These are phyloP conservation scores for Matsumurasca onukii DNA, from an alignment of 1,140 invertebrate species.

Conservation along the genomic window DNA sequence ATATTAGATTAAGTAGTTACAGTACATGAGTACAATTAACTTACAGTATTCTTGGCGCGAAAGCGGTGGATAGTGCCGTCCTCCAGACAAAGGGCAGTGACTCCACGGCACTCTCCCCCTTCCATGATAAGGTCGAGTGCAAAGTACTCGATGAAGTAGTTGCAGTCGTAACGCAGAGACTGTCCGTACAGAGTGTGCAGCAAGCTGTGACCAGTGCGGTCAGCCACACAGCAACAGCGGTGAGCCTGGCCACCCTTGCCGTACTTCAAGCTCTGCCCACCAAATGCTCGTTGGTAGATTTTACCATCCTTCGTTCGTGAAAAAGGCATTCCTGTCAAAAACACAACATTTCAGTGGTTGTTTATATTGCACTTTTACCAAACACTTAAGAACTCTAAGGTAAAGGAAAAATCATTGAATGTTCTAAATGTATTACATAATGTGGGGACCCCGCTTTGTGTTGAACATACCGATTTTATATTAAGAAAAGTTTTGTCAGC, in stretches of 20 bases:
- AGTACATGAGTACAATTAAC: not conserved
- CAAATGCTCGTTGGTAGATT: constrained; percentile 92
- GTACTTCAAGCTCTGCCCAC: constrained; percentile 82
- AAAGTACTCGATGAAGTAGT: constrained; percentile 85
- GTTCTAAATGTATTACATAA: no score
- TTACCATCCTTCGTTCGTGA: constrained; percentile 54
- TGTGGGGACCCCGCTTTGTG: no score
- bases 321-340: constrained; percentile 32
- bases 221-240: constrained; percentile 36
- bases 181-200: constrained; percentile 83
- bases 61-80: constrained; percentile 82
- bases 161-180: constrained; percentile 72
- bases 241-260: constrained; percentile 90
- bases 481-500: no score
- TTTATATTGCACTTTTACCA: no score
- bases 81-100: constrained; percentile 74
- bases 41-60: constrained; percentile 70
- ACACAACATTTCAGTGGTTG: not conserved
- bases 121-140: constrained; percentile 81
- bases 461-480: no score
- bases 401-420: no score
- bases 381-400: no score
- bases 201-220: constrained; percentile 74
- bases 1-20: no score
- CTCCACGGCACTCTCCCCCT: constrained; percentile 65